Evolutionary conservation across 2,113 vertebrate genomes (phyloP).

Genomic region (Cyanoliseus patagonus): DNA sequence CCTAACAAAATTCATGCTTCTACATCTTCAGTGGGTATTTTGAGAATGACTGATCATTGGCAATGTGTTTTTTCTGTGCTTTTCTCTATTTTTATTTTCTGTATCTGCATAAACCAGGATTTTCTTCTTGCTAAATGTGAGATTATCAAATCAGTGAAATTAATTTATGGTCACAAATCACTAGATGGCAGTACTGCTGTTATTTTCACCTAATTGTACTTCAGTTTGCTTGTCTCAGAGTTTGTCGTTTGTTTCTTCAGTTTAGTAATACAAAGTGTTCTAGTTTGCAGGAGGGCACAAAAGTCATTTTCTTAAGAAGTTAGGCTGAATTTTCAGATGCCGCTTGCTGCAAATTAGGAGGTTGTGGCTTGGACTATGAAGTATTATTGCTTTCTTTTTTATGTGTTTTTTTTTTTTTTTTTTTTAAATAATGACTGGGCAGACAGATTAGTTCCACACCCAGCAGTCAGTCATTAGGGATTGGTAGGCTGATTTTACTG

Average conservation of each 20-base stretch:
- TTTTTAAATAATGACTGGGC: not conserved
- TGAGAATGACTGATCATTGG: not conserved
- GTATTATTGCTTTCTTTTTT: not conserved
- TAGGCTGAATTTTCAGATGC: not conserved
- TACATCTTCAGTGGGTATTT: not conserved
- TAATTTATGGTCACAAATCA: not conserved
- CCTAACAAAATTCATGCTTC: not conserved
- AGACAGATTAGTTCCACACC: not conserved
- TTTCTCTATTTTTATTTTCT: not conserved
- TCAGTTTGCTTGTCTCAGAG: not conserved
- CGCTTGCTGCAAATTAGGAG: not conserved
- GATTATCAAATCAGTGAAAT: not conserved
- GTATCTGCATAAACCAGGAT: not conserved
- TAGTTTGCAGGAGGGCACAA: not conserved
- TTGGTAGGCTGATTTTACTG: not conserved
- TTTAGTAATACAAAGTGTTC: not conserved
- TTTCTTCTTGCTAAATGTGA: not conserved
- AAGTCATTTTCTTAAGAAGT: not conserved
- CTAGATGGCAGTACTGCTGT: not conserved
- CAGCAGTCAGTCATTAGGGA: not conserved
- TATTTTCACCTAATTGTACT: not conserved
- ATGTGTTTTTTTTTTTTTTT: accelerated
- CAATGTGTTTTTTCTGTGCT: not conserved
- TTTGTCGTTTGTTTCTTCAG: not conserved
- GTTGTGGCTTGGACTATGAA: not conserved